phyloP scores from a whole-genome alignment of 2,113 vertebrate species.

The Sander lucioperca region DNA sequence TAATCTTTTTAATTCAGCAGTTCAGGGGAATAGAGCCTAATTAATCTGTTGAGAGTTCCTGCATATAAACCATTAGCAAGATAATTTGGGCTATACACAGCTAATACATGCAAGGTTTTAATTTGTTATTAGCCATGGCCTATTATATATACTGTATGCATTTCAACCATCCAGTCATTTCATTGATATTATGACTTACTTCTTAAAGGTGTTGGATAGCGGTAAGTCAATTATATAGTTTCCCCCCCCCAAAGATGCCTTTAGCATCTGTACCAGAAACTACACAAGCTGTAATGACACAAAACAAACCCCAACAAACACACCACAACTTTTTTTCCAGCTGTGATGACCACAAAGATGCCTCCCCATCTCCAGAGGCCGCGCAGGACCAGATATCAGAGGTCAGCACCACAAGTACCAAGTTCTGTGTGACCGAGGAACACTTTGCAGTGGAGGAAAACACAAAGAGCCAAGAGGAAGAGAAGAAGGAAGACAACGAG shows the following conservation, averaged over 20 bases:
- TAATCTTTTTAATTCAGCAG: neutral
- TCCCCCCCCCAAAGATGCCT: neutral
- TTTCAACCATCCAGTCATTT: neutral
- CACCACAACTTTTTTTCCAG: conserved; percentile 68
- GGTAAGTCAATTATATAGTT: neutral
- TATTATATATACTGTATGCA: neutral
- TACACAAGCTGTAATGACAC: neutral
- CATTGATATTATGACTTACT: neutral
- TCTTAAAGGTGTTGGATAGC: neutral
- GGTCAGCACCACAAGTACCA: conserved; percentile 56
- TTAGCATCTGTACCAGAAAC: neutral
- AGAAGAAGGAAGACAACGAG: neutral
- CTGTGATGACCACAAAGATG: conserved; percentile 55
- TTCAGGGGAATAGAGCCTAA: no score
- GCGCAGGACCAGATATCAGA: conserved; percentile 44
- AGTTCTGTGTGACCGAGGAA: conserved; percentile 62
- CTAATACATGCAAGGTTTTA: neutral
- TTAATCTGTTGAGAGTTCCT: neutral
- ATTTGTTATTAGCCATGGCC: neutral
- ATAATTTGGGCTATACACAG: neutral
- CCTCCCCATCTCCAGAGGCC: conserved; percentile 28
- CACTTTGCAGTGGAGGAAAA: conserved; percentile 66
- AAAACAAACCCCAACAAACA: neutral
- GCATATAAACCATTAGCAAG: neutral
- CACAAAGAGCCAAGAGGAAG: conserved; percentile 68